Base-by-base conservation (phyloP, 2,113 vertebrate genomes). In the Hippocampus mohnikei region DNA sequence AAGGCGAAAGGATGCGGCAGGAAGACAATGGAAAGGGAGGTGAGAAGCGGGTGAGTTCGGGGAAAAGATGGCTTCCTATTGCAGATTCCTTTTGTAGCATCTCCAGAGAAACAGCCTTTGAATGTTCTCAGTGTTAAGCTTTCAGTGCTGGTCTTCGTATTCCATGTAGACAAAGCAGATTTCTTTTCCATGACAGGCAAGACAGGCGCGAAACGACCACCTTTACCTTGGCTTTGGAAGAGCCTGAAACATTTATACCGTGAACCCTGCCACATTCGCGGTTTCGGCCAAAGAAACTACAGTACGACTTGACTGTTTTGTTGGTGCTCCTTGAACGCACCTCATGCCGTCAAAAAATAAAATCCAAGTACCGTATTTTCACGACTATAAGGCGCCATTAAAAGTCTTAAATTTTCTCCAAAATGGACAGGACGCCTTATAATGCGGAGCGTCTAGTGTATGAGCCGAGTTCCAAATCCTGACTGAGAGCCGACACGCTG, bases 1-100 rank as follows among this genome's bases (percentile, higher is more conserved):
- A 53, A 29, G 66, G 60, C 65, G 74, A 37, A 37, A 75, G 70
- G 33, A 67, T 75, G 50, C 42, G 71, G 66, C 61, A 16, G 78
- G 79, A 71, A 73, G 60, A 68, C 72, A 69, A 64, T 68, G 40
- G 68, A 74, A 63, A 52, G n/a, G 63, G 76, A 78, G 66, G 73
- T 53, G 59, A 65, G 66, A 71, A 72, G 66, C 63, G 73, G 64
- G 65, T 44, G 68, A 66, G 68, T 62, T 64, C 3, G 0, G 4
- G 55, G 69, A 72, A 77, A 59, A 69, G 52, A 40, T 42, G 29
- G 67, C 50, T 71, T 50, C 60, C 71, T 52, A 69, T 68, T 74
- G 76, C 69, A 56, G 66, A 37, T 72, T 77, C 65, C 66, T 76
- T 60, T 70, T 74, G 71, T 73, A 60, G 77, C 69, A 75, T 40